A percentile compares a stretch with the other conserved stretches of the same genome.
phyloP scores from a whole-genome alignment of 1,140 invertebrate genomes.

The Acromyrmex charruanus region DNA sequence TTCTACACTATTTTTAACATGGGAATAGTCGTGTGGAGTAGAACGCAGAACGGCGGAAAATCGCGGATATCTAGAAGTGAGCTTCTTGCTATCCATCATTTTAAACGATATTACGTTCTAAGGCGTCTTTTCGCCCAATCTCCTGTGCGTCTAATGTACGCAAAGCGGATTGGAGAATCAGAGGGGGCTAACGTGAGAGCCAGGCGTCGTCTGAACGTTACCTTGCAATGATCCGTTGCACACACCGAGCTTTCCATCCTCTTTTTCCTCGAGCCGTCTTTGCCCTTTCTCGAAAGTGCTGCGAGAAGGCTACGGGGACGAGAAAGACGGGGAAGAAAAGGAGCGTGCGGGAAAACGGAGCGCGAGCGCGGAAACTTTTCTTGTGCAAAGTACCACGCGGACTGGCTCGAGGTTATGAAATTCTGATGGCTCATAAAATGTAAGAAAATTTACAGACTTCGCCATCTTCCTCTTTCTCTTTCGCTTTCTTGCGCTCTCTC shows the following conservation, averaged over 20 bases:
- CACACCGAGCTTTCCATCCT: conserved; percentile 53
- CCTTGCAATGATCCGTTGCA: conserved; percentile 48
- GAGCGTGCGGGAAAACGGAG: conserved; percentile 71
- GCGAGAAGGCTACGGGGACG: background rate
- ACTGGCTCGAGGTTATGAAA: conserved; percentile 87
- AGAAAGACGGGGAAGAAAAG: conserved; percentile 68
- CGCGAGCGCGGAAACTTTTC: conserved; percentile 83
- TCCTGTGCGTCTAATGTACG: conserved; percentile 47
- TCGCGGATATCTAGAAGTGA: conserved; percentile 25
- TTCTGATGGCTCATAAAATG: conserved; percentile 88
- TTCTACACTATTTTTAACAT: background rate
- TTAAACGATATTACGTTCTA: conserved; percentile 58
- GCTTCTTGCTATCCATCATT: conserved; percentile 40
- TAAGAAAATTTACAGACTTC: conserved; percentile 87
- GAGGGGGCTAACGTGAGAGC: conserved; percentile 4
- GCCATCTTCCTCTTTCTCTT: conserved; percentile 71
- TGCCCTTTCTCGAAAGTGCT: conserved; percentile 50
- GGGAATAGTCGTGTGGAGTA: background rate
- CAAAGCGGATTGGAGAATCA: conserved; percentile 57
- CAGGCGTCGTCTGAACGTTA: conserved; percentile 38
- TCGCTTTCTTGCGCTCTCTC: conserved; percentile 44
- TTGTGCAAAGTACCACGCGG: conserved; percentile 87
- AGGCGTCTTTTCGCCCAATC: conserved; percentile 41
- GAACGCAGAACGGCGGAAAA: conserved; percentile 2
- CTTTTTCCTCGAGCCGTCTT: conserved; percentile 50